phyloP scores from a whole-genome alignment of 2,797 vertebrate species.

The Steatocranus sp. region DNA sequence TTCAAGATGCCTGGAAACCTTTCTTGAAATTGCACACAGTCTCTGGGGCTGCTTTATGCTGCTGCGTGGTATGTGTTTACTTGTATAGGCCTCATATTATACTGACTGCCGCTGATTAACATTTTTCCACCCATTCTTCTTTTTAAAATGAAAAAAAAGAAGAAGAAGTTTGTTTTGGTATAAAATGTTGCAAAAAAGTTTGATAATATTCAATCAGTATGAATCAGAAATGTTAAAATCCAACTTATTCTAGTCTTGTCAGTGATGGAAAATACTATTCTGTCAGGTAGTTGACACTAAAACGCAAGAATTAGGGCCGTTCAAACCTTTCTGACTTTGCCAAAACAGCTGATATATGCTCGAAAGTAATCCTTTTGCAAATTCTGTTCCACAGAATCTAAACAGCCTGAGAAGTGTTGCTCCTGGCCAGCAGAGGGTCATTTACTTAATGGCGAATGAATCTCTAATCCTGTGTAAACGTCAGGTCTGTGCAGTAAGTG shows the following conservation, averaged over 20 bases:
- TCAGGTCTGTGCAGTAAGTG: conserved; percentile 40
- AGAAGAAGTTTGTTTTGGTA: background rate
- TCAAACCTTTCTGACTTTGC: background rate
- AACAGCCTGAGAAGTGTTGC: conserved; percentile 39
- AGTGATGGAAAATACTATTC: background rate
- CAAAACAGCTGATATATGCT: conserved; percentile 41
- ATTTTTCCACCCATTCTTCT: background rate
- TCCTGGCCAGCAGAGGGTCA: conserved; percentile 46
- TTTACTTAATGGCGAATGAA: conserved; percentile 54
- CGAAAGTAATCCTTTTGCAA: conserved; percentile 27
- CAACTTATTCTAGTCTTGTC: background rate
- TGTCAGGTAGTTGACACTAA: background rate
- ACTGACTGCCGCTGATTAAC: background rate
- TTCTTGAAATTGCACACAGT: background rate
- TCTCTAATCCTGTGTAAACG: conserved; percentile 65
- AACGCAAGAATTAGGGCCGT: background rate
- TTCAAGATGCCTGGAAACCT: background rate
- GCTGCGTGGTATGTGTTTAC: background rate
- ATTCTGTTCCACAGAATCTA: conserved; percentile 34
- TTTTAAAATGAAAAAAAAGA: background rate
- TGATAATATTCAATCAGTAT: background rate
- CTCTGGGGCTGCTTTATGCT: background rate
- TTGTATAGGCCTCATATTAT: background rate
- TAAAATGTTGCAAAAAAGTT: background rate
- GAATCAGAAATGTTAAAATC: background rate